A percentile compares a stretch with the other conserved stretches of the same genome.
phyloP scores from a whole-genome alignment of 2,888 invertebrate genomes.

The Scaptomyza cyrtandrae region DNA sequence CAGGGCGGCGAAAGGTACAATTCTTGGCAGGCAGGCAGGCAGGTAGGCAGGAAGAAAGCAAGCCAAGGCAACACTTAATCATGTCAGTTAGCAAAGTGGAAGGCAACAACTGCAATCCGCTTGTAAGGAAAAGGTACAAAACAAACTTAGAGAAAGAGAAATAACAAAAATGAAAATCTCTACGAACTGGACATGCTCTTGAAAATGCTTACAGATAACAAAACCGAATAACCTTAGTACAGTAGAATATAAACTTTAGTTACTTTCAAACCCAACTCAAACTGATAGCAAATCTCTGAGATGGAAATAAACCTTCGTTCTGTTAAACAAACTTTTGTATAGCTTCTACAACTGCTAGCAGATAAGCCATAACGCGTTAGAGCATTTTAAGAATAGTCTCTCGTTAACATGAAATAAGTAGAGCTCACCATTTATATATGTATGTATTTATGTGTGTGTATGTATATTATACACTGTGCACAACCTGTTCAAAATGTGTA shows the following conservation, averaged over 20 bases:
- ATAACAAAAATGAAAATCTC: slow-evolving; percentile 7
- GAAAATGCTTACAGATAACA: background rate
- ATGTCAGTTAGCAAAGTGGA: slow-evolving; percentile 72
- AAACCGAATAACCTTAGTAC: no score
- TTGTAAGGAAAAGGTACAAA: slow-evolving; percentile 3
- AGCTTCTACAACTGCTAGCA: background rate
- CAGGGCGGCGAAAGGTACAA: slow-evolving; percentile 65
- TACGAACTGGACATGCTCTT: slow-evolving; percentile 26
- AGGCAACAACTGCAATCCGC: slow-evolving; percentile 19
- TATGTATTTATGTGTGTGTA: background rate
- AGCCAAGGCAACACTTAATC: slow-evolving; percentile 77
- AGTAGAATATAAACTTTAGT: background rate
- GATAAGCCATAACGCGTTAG: background rate
- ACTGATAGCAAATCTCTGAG: background rate
- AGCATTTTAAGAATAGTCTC: slow-evolving; percentile 12
- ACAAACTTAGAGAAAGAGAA: slow-evolving; percentile 11
- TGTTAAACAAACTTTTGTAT: background rate
- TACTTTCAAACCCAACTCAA: background rate
- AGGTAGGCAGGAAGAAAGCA: slow-evolving; percentile 33
- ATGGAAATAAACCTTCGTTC: background rate
- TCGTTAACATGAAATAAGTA: slow-evolving; percentile 24
- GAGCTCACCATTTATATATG: slow-evolving; percentile 1
- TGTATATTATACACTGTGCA: slow-evolving; percentile 20
- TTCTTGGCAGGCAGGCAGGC: slow-evolving; percentile 54
- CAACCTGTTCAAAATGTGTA: slow-evolving; percentile 33